phyloP scores from a whole-genome alignment of 2,797 vertebrate species.

The Gallirallus australis region DNA sequence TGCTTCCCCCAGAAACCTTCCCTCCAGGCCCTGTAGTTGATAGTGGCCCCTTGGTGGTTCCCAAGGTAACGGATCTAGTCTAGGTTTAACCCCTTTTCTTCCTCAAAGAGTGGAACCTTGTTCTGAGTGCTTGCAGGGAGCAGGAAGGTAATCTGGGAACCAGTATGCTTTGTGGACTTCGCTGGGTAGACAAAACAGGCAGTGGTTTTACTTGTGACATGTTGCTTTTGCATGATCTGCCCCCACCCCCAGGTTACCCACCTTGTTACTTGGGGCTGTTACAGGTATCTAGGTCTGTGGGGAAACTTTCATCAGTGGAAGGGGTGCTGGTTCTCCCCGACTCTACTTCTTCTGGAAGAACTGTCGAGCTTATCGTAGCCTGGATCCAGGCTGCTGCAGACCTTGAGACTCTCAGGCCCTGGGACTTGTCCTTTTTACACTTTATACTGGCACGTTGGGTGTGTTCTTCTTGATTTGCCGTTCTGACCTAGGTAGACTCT shows the following conservation, averaged over 20 bases:
- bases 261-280: background rate
- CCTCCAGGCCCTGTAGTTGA: background rate
- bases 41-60: background rate
- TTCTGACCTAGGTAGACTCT: background rate
- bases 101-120: background rate
- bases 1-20: background rate
- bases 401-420: background rate
- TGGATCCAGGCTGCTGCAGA: background rate
- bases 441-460: background rate
- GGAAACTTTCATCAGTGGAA: background rate
- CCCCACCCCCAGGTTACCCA: background rate
- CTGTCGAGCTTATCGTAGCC: rapidly evolving
- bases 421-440: background rate
- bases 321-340: background rate
- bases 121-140: background rate
- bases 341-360: background rate
- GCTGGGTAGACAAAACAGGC: background rate
- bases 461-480: background rate
- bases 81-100: background rate
- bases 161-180: background rate
- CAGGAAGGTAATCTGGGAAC: background rate
- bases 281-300: background rate
- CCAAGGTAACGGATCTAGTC: background rate
- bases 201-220: background rate
- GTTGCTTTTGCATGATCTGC: background rate